These are phyloP conservation scores for Onychomys arenicola DNA, from an alignment of 2,797 vertebrate species.

Conservation along the genomic window DNA sequence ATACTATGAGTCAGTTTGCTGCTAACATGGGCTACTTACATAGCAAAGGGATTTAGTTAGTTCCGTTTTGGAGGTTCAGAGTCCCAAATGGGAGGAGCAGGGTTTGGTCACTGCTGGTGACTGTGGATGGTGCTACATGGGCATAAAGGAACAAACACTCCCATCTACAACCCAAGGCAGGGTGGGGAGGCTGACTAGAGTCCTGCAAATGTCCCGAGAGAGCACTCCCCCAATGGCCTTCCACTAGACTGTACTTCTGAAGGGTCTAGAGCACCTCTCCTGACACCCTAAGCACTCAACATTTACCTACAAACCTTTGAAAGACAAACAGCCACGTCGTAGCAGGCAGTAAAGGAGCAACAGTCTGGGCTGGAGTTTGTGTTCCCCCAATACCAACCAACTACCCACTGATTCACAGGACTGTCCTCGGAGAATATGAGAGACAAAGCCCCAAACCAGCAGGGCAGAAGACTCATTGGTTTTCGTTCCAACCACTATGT, in stretches of 20 bases:
- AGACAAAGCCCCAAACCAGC: neutral
- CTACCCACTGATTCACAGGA: neutral
- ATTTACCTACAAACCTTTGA: neutral
- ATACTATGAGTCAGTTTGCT: neutral
- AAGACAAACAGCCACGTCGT: neutral
- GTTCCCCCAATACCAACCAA: neutral
- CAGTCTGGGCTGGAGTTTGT: neutral
- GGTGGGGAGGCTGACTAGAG: too few relatives aligned
- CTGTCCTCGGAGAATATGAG: neutral
- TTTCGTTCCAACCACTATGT: neutral
- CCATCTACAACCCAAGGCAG: neutral
- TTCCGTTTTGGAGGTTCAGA: neutral
- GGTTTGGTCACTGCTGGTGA: neutral
- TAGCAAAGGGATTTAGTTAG: neutral
- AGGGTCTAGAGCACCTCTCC: neutral
- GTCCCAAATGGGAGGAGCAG: neutral
- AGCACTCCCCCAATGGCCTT: neutral
- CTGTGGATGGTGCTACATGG: neutral
- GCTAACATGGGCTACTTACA: neutral
- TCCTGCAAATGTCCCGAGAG: neutral
- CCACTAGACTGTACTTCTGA: neutral
- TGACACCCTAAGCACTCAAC: neutral
- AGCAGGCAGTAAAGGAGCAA: neutral
- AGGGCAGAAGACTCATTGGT: neutral
- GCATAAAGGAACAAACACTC: neutral